Evolutionary conservation across 1,140 invertebrate genomes (phyloP).

Genomic region (Atta colombica): DNA sequence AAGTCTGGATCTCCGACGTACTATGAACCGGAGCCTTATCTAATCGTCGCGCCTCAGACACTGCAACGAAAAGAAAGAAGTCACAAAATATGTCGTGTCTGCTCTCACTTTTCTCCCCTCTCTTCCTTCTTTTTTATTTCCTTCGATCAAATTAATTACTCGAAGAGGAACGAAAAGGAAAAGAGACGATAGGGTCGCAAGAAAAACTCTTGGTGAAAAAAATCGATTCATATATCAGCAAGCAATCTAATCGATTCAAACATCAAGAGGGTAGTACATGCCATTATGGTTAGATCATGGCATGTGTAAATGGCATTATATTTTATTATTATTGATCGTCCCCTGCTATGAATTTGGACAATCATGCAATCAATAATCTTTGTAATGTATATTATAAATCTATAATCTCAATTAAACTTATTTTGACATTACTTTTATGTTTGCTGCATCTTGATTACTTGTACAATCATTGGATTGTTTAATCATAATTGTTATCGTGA

Average conservation of each 20-base stretch:
- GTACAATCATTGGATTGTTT: neutral
- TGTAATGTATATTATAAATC: neutral
- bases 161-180: neutral
- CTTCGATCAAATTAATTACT: neutral
- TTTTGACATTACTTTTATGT: neutral
- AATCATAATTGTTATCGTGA: slow-evolving; percentile 19
- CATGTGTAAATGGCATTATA: neutral
- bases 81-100: slow-evolving; percentile 56
- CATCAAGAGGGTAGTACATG: neutral
- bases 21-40: slow-evolving; percentile 86
- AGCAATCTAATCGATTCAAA: neutral
- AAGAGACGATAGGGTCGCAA: neutral
- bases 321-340: neutral
- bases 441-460: neutral
- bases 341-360: neutral
- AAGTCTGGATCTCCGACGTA: slow-evolving; percentile 83
- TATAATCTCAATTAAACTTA: slow-evolving; percentile 14
- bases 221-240: neutral
- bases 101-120: slow-evolving; percentile 14
- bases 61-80: slow-evolving; percentile 75
- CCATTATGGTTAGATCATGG: neutral
- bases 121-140: neutral
- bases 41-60: slow-evolving; percentile 83
- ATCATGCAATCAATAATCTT: neutral
- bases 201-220: slow-evolving; percentile 5